Percentiles rank a stretch among this genome's conserved stretches.
phyloP scores from a whole-genome alignment of 2,888 invertebrate genomes.

The Patella depressa region DNA sequence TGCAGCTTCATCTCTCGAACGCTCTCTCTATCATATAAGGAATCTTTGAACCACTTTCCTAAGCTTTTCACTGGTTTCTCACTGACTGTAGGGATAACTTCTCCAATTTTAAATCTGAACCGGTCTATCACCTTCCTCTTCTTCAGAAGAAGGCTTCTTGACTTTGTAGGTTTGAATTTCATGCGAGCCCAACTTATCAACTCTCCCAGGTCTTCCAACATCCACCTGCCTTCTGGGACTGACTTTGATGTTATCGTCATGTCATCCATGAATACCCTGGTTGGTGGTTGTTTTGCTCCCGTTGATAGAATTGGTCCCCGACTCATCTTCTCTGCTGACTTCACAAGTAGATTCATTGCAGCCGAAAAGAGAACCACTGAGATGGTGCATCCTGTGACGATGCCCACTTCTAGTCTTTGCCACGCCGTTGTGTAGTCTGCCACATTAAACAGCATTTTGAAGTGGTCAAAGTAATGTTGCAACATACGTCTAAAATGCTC shows the following conservation, averaged over 20 bases:
- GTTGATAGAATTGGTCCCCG: conserved; percentile 9
- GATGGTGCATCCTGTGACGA: conserved; percentile 14
- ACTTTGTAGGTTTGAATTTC: conserved; percentile 31
- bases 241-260: conserved; percentile 19
- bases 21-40: conserved; percentile 9
- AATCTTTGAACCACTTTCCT: conserved; percentile 16
- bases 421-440: conserved; percentile 3
- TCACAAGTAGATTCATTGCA: not conserved
- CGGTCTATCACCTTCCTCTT: conserved; percentile 30
- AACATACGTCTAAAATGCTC: not conserved
- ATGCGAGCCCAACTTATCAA: conserved; percentile 27
- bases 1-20: too few species aligned
- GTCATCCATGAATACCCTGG: conserved; percentile 32
- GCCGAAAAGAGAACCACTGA: not conserved
- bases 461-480: not conserved
- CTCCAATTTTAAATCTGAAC: conserved; percentile 19
- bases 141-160: conserved; percentile 28
- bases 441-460: not conserved
- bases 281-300: conserved; percentile 21
- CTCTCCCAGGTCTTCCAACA: conserved; percentile 23
- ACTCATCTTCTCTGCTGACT: not conserved
- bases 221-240: conserved; percentile 14
- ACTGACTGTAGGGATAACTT: conserved; percentile 29
- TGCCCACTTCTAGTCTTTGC: not conserved
- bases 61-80: conserved; percentile 29